Percentiles rank a stretch among this genome's conserved stretches.
phyloP scores from a whole-genome alignment of 2,797 vertebrate genomes.

The Amniataba percoides region DNA sequence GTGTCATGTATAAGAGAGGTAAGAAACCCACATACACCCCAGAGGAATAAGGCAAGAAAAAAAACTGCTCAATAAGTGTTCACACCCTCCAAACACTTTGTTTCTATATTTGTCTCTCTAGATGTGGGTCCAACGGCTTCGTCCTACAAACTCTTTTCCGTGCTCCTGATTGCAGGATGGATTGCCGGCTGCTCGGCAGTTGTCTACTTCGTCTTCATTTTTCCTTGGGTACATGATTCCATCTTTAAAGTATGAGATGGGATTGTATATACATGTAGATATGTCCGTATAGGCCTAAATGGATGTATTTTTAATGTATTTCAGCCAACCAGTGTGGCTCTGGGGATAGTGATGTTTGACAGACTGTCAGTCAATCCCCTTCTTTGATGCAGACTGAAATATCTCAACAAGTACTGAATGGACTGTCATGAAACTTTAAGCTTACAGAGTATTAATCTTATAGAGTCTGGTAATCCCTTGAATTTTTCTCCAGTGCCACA shows the following conservation, averaged over 20 bases:
- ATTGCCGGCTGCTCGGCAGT: conserved; percentile 86
- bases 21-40: conserved; percentile 35
- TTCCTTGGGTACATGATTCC: conserved; percentile 52
- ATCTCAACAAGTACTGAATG: conserved; percentile 2
- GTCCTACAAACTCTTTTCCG: conserved; percentile 78
- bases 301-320: not conserved
- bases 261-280: not conserved
- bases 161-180: conserved; percentile 88
- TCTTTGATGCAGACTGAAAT: conserved; percentile 15
- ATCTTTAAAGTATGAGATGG: conserved; percentile 9
- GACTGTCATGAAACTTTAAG: not conserved
- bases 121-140: conserved; percentile 43
- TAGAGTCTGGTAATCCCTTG: not conserved
- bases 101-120: conserved; percentile 48
- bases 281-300: not conserved
- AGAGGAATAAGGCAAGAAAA: not conserved
- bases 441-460: conserved; percentile 1
- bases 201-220: conserved; percentile 89
- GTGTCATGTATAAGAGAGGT: conserved; percentile 53
- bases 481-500: not conserved
- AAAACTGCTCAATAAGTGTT: conserved; percentile 15
- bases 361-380: not conserved
- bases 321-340: not conserved
- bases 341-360: too few species aligned
- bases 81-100: conserved; percentile 8